Conservation (phyloP, 1,140 invertebrate genomes). For the Calosoma granatense region DNA sequence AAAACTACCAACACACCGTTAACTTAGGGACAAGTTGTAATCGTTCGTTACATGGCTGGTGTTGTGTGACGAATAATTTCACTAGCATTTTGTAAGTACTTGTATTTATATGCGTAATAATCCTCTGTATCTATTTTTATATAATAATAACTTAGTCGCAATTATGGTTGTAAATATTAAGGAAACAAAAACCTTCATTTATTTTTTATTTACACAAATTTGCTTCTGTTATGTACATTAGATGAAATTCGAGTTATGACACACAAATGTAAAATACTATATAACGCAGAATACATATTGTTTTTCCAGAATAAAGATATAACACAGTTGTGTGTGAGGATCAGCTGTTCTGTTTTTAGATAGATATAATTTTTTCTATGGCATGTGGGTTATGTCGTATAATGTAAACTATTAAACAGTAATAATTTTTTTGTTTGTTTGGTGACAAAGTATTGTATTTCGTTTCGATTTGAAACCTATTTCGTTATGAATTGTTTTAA, state of each 20-base stretch:
- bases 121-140: conserved; percentile 5
- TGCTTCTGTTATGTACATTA: no score
- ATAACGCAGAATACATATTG: neutral
- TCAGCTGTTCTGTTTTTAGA: neutral
- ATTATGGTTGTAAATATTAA: neutral
- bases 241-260: neutral
- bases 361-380: neutral
- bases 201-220: neutral
- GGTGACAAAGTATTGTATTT: neutral
- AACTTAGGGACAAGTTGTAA: neutral
- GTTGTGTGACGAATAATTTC: no score
- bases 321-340: neutral
- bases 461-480: neutral
- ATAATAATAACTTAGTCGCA: neutral
- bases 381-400: neutral
- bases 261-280: neutral
- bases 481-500: no score
- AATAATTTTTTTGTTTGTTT: no score
- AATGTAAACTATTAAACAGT: neutral
- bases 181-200: neutral
- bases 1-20: no score
- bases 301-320: neutral
- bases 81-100: conserved; percentile 1
- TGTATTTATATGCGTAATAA: conserved; percentile 2
- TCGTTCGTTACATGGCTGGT: neutral